A percentile compares a stretch with the other conserved stretches of the same genome.
Evolutionary conservation across 2,888 invertebrate species (phyloP).

Genomic region (Conistra vaccinii): DNA sequence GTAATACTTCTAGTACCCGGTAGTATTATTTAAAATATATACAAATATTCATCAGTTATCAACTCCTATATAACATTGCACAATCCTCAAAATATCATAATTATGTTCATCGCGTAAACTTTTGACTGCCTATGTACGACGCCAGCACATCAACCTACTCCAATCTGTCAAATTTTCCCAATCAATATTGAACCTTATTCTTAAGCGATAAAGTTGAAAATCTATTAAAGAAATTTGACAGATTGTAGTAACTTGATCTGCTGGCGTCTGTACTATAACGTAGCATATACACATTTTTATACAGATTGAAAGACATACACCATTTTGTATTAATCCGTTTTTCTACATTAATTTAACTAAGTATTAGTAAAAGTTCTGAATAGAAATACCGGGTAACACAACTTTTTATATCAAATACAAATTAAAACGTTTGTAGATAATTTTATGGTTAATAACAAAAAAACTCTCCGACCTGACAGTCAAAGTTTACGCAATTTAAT

Average conservation of each 20-base stretch:
- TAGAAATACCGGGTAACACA: not conserved
- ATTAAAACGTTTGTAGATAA: not conserved
- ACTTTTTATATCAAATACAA: not conserved
- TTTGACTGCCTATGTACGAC: slow-evolving; percentile 8
- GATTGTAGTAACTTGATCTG: too few relatives aligned
- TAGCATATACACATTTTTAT: slow-evolving; percentile 1
- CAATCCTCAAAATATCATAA: slow-evolving; percentile 64
- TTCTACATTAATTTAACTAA: too few relatives aligned
- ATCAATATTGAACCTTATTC: too few relatives aligned
- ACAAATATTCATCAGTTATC: slow-evolving; percentile 44
- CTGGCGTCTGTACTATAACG: too few relatives aligned
- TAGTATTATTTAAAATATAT: slow-evolving; percentile 52
- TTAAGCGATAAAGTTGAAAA: too few relatives aligned
- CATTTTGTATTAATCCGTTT: too few relatives aligned
- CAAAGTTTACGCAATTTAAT: slow-evolving; percentile 36
- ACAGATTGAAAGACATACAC: not conserved
- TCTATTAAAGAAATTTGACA: too few relatives aligned
- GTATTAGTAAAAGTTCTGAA: not conserved
- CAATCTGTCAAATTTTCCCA: too few relatives aligned
- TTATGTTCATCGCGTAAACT: slow-evolving; percentile 23
- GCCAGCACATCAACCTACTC: too few relatives aligned
- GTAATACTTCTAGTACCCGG: slow-evolving; percentile 70
- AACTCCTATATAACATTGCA: slow-evolving; percentile 64
- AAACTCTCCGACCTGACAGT: slow-evolving; percentile 4
- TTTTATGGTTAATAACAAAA: too few relatives aligned